Conservation (phyloP, 2,113 vertebrate species). For the Cichladusa arquata region DNA sequence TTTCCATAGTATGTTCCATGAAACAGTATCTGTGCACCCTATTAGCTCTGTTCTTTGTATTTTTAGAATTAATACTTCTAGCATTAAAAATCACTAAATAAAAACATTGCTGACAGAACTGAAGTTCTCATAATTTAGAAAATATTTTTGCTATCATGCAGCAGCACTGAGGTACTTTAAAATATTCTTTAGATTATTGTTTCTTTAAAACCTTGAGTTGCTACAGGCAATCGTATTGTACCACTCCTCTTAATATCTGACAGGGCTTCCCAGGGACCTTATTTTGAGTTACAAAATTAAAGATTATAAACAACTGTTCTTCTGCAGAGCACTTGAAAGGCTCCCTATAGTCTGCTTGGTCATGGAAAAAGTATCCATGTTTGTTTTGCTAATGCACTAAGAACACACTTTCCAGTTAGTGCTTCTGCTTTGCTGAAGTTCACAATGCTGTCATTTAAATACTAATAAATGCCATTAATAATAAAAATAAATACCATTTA, state of each 20-base stretch:
- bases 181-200: background rate
- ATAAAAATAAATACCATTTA: background rate
- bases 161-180: background rate
- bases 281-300: background rate
- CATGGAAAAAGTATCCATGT: background rate
- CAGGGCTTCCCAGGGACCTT: background rate
- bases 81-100: background rate
- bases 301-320: background rate
- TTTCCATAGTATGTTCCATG: background rate
- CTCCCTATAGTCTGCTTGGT: background rate
- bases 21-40: background rate
- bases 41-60: background rate
- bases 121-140: background rate
- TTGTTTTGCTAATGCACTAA: background rate
- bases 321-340: background rate
- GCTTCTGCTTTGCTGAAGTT: background rate
- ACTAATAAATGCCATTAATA: background rate
- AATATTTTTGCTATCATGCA: background rate
- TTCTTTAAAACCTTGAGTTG: background rate
- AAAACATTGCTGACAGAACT: background rate
- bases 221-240: background rate
- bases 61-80: background rate
- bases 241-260: background rate
- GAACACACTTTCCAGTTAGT: background rate
- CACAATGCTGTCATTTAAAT: background rate